Conservation (phyloP, 30 jellyfish, hydroid and myxozoan species). For the Aurelia aurita complex sp. Pacific region DNA sequence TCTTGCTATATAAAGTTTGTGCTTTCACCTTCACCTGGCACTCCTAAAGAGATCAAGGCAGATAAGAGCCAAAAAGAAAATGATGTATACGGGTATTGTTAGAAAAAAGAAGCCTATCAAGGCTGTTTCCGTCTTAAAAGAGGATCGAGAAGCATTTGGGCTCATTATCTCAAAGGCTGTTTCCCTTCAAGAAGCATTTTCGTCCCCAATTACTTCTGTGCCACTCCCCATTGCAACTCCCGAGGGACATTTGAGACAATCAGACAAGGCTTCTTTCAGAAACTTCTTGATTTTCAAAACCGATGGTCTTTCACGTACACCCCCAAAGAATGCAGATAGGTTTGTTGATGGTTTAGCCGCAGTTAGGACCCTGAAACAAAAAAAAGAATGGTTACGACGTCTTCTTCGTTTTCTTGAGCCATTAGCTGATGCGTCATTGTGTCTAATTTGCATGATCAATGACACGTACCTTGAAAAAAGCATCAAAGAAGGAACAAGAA, state of each 20-base stretch:
- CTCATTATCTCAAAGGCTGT: conserved; percentile 7
- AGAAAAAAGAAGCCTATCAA: neutral
- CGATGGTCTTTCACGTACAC: neutral
- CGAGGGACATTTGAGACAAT: conserved; percentile 1
- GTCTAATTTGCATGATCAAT: no score
- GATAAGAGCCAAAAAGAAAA: no score
- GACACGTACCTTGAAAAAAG: neutral
- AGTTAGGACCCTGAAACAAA: no score
- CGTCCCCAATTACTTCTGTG: conserved; percentile 1
- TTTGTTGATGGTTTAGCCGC: no score
- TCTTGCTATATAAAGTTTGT: no score
- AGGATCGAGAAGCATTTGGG: conserved; percentile 6
- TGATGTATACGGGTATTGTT: neutral
- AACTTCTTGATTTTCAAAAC: neutral
- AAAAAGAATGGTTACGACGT: no score
- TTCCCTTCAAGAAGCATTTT: conserved; percentile 1
- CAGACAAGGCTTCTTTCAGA: neutral
- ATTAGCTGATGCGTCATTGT: no score
- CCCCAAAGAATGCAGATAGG: neutral
- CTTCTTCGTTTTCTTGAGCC: no score
- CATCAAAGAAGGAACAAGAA: neutral
- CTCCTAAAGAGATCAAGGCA: no score
- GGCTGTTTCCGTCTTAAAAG: neutral
- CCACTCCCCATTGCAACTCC: neutral
- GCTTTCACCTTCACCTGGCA: no score